A percentile compares a stretch with the other conserved stretches of the same genome.
These are phyloP conservation scores for Melieria crassipennis DNA, from an alignment of 2,888 invertebrate species.

Conservation along the genomic window DNA sequence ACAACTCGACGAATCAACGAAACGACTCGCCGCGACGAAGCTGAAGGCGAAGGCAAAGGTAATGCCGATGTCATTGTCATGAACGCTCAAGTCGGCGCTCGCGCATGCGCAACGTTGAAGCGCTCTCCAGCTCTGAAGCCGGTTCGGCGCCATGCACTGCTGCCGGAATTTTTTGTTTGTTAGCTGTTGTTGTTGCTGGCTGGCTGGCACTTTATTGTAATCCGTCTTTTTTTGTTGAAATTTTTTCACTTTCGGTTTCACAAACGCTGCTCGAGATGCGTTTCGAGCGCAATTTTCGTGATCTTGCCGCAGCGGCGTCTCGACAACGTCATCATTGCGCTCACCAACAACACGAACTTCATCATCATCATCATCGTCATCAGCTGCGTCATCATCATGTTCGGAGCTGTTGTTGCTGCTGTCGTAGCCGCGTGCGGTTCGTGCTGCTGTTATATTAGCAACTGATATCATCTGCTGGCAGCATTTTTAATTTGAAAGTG, in stretches of 20 bases:
- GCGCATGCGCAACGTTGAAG: not conserved
- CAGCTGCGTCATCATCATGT: not conserved
- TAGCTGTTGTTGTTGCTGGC: no score
- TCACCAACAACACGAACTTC: no score
- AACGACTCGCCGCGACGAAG: not conserved
- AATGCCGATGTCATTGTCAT: slow-evolving; percentile 27
- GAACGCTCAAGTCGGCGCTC: slow-evolving; percentile 14
- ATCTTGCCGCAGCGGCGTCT: no score
- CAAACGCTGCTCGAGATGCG: not conserved
- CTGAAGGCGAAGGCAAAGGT: slow-evolving; percentile 15
- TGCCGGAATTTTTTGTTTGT: no score
- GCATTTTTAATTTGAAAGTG: slow-evolving; percentile 65
- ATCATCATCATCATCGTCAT: not conserved
- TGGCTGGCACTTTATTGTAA: no score
- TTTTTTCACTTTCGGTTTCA: slow-evolving; percentile 17
- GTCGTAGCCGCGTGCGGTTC: slow-evolving; percentile 5
- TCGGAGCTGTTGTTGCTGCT: slow-evolving; percentile 20
- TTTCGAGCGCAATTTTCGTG: no score
- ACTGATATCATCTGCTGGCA: slow-evolving; percentile 59
- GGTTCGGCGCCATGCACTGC: not conserved
- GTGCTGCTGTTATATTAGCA: slow-evolving; percentile 57
- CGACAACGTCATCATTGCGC: no score
- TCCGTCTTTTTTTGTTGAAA: slow-evolving; percentile 25
- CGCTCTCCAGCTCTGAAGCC: not conserved
- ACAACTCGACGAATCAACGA: slow-evolving; percentile 3